phyloP scores from a whole-genome alignment of 1,140 invertebrate species.

The Brachionus sp. region DNA sequence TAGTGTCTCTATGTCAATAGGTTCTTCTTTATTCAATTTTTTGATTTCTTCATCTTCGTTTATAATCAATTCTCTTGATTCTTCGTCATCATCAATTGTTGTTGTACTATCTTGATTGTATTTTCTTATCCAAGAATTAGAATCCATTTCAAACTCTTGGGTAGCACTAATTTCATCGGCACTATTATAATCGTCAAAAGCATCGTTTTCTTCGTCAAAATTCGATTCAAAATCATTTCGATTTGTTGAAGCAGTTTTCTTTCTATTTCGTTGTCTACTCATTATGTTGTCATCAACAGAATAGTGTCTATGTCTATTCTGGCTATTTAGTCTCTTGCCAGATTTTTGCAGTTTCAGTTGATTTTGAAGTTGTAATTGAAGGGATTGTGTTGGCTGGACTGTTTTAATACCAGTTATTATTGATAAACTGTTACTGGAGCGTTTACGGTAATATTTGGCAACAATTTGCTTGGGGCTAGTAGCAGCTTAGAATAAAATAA shows the following conservation, averaged over 20 bases:
- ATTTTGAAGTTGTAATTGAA: conserved; percentile 2
- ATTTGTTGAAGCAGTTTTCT: background rate
- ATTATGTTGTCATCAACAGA: background rate
- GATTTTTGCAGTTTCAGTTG: background rate
- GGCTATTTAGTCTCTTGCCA: background rate
- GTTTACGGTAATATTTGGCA: background rate
- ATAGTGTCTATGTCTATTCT: conserved; percentile 12
- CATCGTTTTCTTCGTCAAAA: background rate
- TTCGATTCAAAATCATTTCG: background rate
- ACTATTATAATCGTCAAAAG: background rate
- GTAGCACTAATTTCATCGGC: background rate
- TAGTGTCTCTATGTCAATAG: background rate
- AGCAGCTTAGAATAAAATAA: background rate
- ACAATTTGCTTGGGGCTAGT: conserved; percentile 4
- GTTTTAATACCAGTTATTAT: background rate
- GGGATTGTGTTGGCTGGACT: background rate
- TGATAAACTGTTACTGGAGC: conserved; percentile 12
- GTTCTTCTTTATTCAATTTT: background rate
- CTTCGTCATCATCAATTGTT: background rate
- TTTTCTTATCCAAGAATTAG: background rate
- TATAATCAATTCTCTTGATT: conserved; percentile 7
- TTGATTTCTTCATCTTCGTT: background rate
- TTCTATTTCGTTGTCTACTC: background rate
- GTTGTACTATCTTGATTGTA: background rate
- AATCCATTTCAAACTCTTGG: background rate